Evolutionary conservation across 2,113 vertebrate genomes (phyloP).

Genomic region (Pampusana beccarii): DNA sequence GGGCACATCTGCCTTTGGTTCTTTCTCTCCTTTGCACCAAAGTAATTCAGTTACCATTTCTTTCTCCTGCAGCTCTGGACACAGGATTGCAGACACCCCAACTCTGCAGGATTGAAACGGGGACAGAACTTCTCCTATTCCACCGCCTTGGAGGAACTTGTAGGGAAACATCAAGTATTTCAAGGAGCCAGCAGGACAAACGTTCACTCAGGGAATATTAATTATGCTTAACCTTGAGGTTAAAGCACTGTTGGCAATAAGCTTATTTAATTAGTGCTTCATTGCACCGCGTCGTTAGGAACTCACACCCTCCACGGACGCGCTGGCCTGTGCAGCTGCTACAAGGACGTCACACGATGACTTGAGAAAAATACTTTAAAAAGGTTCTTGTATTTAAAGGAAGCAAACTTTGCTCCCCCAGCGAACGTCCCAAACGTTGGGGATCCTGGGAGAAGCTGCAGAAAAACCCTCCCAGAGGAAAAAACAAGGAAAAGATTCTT

Average conservation of each 20-base stretch:
- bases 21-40: neutral
- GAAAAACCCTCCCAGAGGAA: neutral
- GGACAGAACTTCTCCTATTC: rapidly evolving
- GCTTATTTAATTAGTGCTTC: neutral
- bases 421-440: too few species aligned
- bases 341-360: rapidly evolving
- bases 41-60: neutral
- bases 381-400: neutral
- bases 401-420: neutral
- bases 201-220: neutral
- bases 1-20: neutral
- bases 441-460: too few species aligned
- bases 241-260: neutral
- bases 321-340: neutral
- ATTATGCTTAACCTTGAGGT: neutral
- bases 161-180: neutral
- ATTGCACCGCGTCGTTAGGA: too few species aligned
- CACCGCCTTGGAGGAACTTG: too few species aligned
- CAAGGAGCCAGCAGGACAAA: too few species aligned
- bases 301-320: neutral
- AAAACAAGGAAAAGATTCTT: neutral
- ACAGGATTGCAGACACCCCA: rapidly evolving
- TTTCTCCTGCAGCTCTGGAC: neutral
- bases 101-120: too few species aligned
- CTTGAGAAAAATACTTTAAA: too few species aligned